Base-by-base conservation (phyloP, 2,888 invertebrate genomes). In the Epinotia demarniana region DNA sequence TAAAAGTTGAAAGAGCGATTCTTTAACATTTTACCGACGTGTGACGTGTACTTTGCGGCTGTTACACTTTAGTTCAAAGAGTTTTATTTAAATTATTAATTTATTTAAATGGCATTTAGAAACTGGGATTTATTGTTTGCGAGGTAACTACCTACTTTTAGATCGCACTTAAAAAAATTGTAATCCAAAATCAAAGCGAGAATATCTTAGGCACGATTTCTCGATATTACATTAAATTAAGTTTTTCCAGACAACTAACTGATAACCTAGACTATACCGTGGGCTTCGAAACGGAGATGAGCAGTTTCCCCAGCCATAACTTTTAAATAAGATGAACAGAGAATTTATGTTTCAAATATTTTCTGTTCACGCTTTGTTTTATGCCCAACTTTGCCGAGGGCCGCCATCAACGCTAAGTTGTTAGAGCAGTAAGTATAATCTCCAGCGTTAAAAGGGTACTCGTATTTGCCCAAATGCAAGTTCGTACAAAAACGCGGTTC, bases 241-340 rank as follows among this genome's bases (percentile, higher is more conserved):
- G 16, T 53, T 5, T 46, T 9, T 16, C 18, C 55, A 55, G 39
- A 39, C 11, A 55, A 55, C 39, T 11, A 58, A 68, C 68, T 68
- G 68, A 16, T 66, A 11, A 46, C 27, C 62, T 43, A 12, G 18
- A 61, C 46, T 53, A 68, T 19, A 27, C 39, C 60, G 60, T 60
- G 74, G 80, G 81, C 74, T 53, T 63, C 75, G 72, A 70, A 73
- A 55, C 33, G 66, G 80, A 79, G 82, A 81, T 82, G 81, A 82
- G 80, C 80, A 80, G 79, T 77, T 81, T 78, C 77, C 77, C 78
- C 76, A 76, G 80, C 82, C 82, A 81, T 83, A 86, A 88, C 83
- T 88, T 88, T 87, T 80, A 84, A 86, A 87, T 87, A 85, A 89
- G 86, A 88, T 87, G 85, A 87, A 86, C 85, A 82, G 80, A 81